Evolutionary conservation across 2,113 vertebrate species (phyloP).

Genomic region (Entomyzon cyanotis): DNA sequence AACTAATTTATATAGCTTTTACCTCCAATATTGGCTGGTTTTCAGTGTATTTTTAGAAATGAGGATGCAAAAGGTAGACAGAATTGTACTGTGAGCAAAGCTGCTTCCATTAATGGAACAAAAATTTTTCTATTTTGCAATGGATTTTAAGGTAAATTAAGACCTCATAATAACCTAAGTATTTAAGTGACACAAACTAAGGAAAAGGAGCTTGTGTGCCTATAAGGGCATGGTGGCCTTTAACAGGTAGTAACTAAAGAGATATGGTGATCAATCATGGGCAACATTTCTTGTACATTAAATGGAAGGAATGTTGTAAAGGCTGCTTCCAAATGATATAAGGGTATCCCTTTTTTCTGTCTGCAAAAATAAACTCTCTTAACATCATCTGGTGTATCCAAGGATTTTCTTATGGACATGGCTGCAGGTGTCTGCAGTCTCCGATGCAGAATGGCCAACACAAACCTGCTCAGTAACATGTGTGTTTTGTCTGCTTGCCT

Average conservation of each 20-base stretch:
- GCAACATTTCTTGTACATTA: not conserved
- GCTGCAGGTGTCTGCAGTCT: not conserved
- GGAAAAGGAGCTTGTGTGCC: not conserved
- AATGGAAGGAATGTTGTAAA: not conserved
- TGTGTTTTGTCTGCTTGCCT: accelerated
- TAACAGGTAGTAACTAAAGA: not conserved
- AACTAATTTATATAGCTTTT: not conserved
- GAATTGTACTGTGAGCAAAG: not conserved
- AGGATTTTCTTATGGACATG: not conserved
- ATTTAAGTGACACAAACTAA: not conserved
- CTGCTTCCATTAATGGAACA: not conserved
- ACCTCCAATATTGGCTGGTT: not conserved
- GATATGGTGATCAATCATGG: not conserved
- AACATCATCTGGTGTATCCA: not conserved
- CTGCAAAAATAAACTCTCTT: not conserved
- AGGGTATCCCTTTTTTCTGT: not conserved
- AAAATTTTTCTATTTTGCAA: not conserved
- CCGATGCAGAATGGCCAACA: accelerated
- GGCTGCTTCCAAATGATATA: not conserved
- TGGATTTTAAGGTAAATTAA: not conserved
- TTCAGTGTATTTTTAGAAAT: not conserved
- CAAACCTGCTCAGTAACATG: accelerated
- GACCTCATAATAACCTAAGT: not conserved
- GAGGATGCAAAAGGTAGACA: not conserved
- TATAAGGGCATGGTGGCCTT: not conserved